A percentile compares a stretch with the other conserved stretches of the same genome.
Evolutionary conservation across 2,113 vertebrate genomes (phyloP).

Genomic region (Platycercus adscitus): DNA sequence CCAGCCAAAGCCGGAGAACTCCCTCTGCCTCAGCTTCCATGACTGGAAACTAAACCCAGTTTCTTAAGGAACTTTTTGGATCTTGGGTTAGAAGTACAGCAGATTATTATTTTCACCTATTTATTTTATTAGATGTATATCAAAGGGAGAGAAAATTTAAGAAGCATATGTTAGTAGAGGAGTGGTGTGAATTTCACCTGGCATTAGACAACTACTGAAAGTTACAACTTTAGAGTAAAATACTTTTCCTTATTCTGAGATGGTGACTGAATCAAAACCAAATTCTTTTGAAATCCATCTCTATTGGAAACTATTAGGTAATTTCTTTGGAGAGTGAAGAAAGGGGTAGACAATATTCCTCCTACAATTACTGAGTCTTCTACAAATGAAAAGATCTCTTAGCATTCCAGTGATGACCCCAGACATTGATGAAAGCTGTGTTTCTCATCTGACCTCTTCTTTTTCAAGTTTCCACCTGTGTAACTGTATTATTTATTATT

Average conservation of each 20-base stretch:
- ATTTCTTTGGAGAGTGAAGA: conserved; percentile 16
- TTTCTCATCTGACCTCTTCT: conserved; percentile 26
- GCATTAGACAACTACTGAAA: not conserved
- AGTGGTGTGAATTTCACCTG: not conserved
- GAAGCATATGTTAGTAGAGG: not conserved
- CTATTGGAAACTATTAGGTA: conserved; percentile 47
- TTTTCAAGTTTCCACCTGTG: conserved; percentile 26
- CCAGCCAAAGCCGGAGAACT: not conserved
- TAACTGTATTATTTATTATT: not conserved
- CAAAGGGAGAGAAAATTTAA: not conserved
- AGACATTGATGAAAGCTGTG: not conserved
- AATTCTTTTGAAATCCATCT: conserved; percentile 27
- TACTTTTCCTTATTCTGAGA: conserved; percentile 14
- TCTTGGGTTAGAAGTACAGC: not conserved
- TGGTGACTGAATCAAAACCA: not conserved
- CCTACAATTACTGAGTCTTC: not conserved
- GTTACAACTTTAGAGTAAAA: not conserved
- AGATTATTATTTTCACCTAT: not conserved
- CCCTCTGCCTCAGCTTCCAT: not conserved
- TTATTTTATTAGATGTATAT: not conserved
- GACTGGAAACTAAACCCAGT: not conserved
- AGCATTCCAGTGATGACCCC: conserved; percentile 16
- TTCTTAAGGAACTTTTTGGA: not conserved
- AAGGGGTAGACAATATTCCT: not conserved
- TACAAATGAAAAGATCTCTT: not conserved